Evolutionary conservation across 2,888 invertebrate genomes (phyloP).

Genomic region (Melitaea athalia): DNA sequence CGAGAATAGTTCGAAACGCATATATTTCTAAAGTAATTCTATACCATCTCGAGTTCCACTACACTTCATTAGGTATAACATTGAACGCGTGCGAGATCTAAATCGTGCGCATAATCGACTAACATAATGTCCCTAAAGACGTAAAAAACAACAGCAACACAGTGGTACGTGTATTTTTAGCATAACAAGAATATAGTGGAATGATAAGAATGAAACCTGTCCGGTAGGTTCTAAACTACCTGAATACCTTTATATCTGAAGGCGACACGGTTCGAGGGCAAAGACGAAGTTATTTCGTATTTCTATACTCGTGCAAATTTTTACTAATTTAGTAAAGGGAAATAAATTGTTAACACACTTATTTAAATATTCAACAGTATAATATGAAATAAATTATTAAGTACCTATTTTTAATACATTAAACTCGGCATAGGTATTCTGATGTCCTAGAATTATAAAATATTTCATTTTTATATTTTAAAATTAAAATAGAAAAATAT

Average conservation of each 20-base stretch:
- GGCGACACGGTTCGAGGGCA: slow-evolving; percentile 34
- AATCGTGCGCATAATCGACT: neutral
- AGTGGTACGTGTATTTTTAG: slow-evolving; percentile 2
- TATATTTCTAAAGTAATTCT: too few relatives aligned
- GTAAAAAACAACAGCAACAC: neutral
- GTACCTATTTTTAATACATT: too few relatives aligned
- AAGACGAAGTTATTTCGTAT: slow-evolving; percentile 16
- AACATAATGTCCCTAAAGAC: neutral
- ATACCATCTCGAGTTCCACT: neutral
- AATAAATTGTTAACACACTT: too few relatives aligned
- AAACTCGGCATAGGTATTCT: too few relatives aligned
- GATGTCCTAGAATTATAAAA: too few relatives aligned
- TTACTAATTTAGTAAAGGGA: too few relatives aligned
- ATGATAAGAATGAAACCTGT: slow-evolving; percentile 34
- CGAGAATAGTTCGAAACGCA: too few relatives aligned
- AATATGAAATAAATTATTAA: too few relatives aligned
- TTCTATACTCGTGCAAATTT: neutral
- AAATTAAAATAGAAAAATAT: too few relatives aligned
- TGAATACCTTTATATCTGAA: slow-evolving; percentile 33
- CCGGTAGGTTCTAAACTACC: slow-evolving; percentile 38
- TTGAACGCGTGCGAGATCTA: too few relatives aligned
- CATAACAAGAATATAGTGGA: slow-evolving; percentile 19
- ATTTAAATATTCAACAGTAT: too few relatives aligned
- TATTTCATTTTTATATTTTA: too few relatives aligned
- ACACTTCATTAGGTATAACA: neutral